These are phyloP conservation scores for Melanostoma scalare DNA, from an alignment of 2,888 invertebrate genomes.

Conservation along the genomic window DNA sequence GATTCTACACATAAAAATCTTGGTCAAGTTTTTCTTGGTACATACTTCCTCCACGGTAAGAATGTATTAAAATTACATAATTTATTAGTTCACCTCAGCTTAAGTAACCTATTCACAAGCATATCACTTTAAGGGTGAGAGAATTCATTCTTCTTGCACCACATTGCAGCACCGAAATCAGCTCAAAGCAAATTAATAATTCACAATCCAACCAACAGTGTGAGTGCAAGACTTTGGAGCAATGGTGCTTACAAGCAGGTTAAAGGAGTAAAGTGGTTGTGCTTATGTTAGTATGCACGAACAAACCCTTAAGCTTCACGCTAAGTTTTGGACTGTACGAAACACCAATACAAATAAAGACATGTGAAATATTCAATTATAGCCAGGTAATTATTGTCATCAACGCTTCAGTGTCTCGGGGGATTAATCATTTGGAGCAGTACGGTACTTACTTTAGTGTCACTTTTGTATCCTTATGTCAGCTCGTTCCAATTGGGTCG, in stretches of 20 bases:
- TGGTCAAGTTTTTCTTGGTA: too few relatives aligned
- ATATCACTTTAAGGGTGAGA: constrained; percentile 9
- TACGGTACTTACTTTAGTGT: constrained; percentile 64
- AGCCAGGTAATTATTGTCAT: constrained; percentile 65
- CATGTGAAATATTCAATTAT: constrained; percentile 62
- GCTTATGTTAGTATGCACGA: not conserved
- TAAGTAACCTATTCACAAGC: constrained; percentile 10
- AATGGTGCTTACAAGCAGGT: not conserved
- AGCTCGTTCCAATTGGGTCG: not conserved
- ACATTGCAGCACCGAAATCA: constrained; percentile 43
- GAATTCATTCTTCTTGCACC: constrained; percentile 14
- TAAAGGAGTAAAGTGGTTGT: not conserved
- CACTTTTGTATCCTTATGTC: constrained; percentile 4
- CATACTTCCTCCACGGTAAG: not conserved
- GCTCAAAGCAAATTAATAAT: constrained; percentile 50
- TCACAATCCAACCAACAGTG: constrained; percentile 50
- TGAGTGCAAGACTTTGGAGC: constrained; percentile 23
- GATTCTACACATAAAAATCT: too few relatives aligned
- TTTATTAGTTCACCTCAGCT: constrained; percentile 30
- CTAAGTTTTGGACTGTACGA: not conserved
- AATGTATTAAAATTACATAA: constrained; percentile 49
- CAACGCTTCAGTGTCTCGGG: constrained; percentile 68
- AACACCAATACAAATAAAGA: constrained; percentile 3
- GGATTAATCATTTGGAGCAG: constrained; percentile 72
- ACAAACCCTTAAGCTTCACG: constrained; percentile 27